These are phyloP conservation scores for Hetaerina titia DNA, from an alignment of 2,888 invertebrate species.

Conservation along the genomic window DNA sequence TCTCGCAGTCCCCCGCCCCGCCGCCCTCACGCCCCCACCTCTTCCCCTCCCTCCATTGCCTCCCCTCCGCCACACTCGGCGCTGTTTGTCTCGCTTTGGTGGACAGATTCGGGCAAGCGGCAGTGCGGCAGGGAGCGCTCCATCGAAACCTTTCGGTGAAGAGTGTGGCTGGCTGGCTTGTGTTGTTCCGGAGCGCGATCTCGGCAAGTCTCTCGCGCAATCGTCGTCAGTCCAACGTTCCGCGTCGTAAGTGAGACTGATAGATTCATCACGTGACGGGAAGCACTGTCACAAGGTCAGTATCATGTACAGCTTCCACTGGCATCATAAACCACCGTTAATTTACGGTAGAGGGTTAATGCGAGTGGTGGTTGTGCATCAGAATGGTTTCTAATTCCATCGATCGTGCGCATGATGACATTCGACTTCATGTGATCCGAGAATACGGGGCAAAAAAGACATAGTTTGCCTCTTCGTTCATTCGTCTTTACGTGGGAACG, in stretches of 20 bases:
- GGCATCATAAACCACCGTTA: slow-evolving; percentile 64
- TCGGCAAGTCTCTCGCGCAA: neutral
- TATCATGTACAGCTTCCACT: slow-evolving; percentile 49
- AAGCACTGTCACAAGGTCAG: slow-evolving; percentile 65
- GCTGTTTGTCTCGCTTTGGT: slow-evolving; percentile 60
- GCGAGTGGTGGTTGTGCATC: neutral
- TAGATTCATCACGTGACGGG: slow-evolving; percentile 64
- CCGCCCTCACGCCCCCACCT: neutral
- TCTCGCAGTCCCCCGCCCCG: neutral
- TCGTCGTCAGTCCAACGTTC: neutral
- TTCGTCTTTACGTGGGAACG: too few relatives aligned
- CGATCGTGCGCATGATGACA: neutral
- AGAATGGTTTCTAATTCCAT: neutral
- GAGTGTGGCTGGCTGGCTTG: slow-evolving; percentile 18
- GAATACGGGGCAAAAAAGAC: neutral
- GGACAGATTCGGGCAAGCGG: slow-evolving; percentile 66
- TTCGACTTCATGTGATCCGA: neutral
- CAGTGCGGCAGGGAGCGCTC: neutral
- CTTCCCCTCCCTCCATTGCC: neutral
- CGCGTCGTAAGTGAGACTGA: slow-evolving; percentile 19
- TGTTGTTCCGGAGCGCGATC: neutral
- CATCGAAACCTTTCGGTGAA: neutral
- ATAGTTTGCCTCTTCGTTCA: too few relatives aligned
- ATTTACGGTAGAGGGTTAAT: slow-evolving; percentile 50
- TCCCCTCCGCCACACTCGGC: neutral